Evolutionary conservation across 2,888 invertebrate genomes (phyloP), one percentile per base, ranked within the genome.

Genomic region (Lasius fuliginosus): DNA sequence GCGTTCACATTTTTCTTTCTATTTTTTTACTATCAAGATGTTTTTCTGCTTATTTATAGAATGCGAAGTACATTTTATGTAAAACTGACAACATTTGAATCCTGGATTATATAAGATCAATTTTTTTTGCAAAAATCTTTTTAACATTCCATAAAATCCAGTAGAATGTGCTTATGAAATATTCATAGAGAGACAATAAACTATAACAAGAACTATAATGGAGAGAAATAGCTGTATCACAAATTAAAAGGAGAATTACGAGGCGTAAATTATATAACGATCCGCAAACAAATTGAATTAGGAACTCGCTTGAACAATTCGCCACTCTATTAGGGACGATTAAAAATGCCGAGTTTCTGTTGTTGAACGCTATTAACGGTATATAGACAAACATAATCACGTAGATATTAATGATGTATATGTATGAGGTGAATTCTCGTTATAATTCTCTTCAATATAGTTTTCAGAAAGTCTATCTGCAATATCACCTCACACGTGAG

Each of bases 301-400:
- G 8, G 11, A 46, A 4, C 18, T 9, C 5, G 40, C 18, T n/a
- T 0, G 23, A 64, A 75, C 46, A 30, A 65, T 75, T 46, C 6
- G 15, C 30, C 5, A 1, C 2, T 6, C 12, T 62, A 46, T 64
- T 33, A 65, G 4, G 2, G n/a, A 46, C 15, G 0, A 23, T 71
- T 36, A 36, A 8, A 62, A 53, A 53, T 3, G 18, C 18, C 12
- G 40, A n/a, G 6, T 33, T 64, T n/a, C 18, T 33, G 23, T 65
- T 36, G 11, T 36, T 36, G 23, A 75, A 75, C 12, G 15, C 18
- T 65, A 65, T 3, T 23, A 33, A 15, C 23, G 23, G 23, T 46
- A 30, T 5, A 46, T 23, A 33, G 3, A 9, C 33, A 65, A 75
- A 75, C 33, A 64, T 15, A 75, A 64, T 75, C 23, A 64, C 46